Evolutionary conservation across 2,113 vertebrate genomes (phyloP).

Genomic region (Osmerus mordax): DNA sequence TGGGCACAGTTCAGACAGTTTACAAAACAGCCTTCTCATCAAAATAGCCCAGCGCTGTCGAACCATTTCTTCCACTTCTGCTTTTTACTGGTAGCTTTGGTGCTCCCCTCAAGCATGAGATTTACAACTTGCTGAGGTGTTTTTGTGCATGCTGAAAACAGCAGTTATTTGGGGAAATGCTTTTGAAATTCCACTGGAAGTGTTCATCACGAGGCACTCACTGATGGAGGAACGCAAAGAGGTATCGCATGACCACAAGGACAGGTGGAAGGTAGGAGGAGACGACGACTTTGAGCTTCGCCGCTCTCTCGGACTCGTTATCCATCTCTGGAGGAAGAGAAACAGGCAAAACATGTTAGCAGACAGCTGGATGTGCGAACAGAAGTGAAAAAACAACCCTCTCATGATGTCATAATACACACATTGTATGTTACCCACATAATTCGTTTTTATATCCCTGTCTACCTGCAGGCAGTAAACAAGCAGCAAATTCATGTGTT

Average conservation of each 20-base stretch:
- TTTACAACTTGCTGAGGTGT: background rate
- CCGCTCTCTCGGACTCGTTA: slow-evolving; percentile 65
- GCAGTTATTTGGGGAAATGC: background rate
- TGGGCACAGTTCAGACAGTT: background rate
- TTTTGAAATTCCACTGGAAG: background rate
- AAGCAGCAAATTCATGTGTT: too few species aligned
- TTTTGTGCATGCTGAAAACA: too few species aligned
- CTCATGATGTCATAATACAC: too few species aligned
- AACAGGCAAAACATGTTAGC: background rate
- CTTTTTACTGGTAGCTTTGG: background rate
- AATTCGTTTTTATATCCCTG: too few species aligned
- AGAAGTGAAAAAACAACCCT: too few species aligned
- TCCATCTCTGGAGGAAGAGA: slow-evolving; percentile 64
- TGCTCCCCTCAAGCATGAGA: background rate
- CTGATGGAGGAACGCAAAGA: slow-evolving; percentile 90
- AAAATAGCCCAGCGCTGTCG: background rate
- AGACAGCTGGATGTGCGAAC: too few species aligned
- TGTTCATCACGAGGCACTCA: slow-evolving; percentile 63
- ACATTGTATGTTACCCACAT: too few species aligned
- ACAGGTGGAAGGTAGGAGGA: slow-evolving; percentile 63
- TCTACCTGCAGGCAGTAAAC: too few species aligned
- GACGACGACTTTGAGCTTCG: slow-evolving; percentile 70
- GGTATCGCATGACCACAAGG: slow-evolving; percentile 83
- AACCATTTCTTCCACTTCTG: background rate
- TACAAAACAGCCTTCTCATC: background rate